Conservation (phyloP, 1,140 invertebrate genomes). For the Lordiphosa clarofinis region DNA sequence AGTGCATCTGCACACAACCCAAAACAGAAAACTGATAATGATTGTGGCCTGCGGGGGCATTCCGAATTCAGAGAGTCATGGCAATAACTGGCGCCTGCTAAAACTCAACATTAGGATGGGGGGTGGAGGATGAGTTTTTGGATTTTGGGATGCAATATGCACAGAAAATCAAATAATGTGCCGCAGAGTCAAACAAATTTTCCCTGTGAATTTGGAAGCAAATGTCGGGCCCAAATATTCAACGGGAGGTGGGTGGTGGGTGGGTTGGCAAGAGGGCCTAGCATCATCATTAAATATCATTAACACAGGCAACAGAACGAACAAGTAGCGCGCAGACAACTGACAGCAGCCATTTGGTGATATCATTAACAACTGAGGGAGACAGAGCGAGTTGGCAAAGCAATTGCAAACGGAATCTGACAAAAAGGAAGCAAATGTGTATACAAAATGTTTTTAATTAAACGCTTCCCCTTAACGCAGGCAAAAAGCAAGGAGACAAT, state of each 20-base stretch:
- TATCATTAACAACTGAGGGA: conserved; percentile 68
- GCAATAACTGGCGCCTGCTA: conserved; percentile 65
- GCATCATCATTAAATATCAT: conserved; percentile 76
- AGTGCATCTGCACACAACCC: conserved; percentile 40
- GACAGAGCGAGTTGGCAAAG: conserved; percentile 39
- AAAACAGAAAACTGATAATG: conserved; percentile 70
- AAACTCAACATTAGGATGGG: conserved; percentile 37
- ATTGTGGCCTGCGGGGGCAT: conserved; percentile 64
- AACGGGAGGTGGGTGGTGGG: background rate
- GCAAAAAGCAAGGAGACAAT: conserved; percentile 15
- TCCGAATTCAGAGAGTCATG: conserved; percentile 43
- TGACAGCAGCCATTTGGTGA: conserved; percentile 59
- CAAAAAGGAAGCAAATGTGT: conserved; percentile 71
- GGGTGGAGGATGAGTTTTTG: conserved; percentile 6
- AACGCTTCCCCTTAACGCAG: conserved; percentile 54
- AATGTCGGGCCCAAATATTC: background rate
- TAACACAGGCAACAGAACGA: conserved; percentile 57
- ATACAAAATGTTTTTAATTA: conserved; percentile 78
- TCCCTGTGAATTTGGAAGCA: conserved; percentile 34
- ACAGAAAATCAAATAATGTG: conserved; percentile 48
- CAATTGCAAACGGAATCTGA: conserved; percentile 66
- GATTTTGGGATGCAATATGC: conserved; percentile 40
- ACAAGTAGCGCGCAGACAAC: conserved; percentile 58
- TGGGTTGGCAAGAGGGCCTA: conserved; percentile 15
- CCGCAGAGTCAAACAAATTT: conserved; percentile 56